Base-by-base conservation (phyloP, 2,888 invertebrate species). In the Cyclophora punctaria region DNA sequence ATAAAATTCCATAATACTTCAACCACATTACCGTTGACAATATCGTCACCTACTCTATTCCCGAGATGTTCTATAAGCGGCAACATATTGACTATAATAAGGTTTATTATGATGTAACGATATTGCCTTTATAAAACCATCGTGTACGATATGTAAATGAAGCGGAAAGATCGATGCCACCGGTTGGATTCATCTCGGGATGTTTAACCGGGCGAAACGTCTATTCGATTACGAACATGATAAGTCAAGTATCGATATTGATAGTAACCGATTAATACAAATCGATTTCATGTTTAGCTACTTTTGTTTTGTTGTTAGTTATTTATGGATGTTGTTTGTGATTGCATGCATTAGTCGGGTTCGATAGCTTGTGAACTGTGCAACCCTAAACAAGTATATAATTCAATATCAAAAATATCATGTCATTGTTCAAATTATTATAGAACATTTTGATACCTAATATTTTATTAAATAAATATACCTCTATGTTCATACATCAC, bases 71-170 rank as follows among this genome's bases (percentile, higher is more conserved):
- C 34, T 48, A 45, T 45, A 43, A 42, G 45, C 58, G 56, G 59
- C 57, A 61, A 43, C 48, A 47, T 48, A 46, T 44, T 5, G 48
- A 50, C 47, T 47, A 52, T 55, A 60, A 58, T 51, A 53, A 34
- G 37, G 37, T 5, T 37, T 58, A 59, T 61, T 56, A 53, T 73
- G 66, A 75, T 62, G 67, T 67, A 71, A 75, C 64, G 59, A 72
- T 73, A 66, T 5, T 37, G 37, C 20, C 20, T 20, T 20, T 20
- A 20, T 20, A 20, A 20, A 20, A 71, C 67, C 68, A 69, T 59
- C 57, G 61, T 46, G 54, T 69, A 66, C 61, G 67, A 69, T 59
- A 77, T 78, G 75, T 60, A 73, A 80, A 78, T 75, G 73, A 73
- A 61, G 60, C 63, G 64, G 60, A 67, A 63, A 65, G 62, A 58